phyloP scores from a whole-genome alignment of 1,140 invertebrate genomes.

The Lepidurus couesii region DNA sequence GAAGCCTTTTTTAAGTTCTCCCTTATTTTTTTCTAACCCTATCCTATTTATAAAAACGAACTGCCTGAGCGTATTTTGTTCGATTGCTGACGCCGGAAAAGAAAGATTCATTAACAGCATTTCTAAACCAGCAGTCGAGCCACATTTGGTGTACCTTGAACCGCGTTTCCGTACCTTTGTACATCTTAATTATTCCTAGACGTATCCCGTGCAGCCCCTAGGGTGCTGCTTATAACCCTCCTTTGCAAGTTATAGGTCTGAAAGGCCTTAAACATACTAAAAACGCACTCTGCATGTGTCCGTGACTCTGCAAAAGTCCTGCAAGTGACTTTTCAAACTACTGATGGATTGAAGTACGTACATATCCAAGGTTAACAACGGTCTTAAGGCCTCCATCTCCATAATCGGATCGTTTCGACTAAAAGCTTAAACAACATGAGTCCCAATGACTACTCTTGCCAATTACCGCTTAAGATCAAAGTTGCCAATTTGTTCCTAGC shows the following conservation, averaged over 20 bases:
- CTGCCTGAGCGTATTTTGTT: neutral
- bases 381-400: neutral
- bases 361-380: neutral
- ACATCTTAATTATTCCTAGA: conserved; percentile 11
- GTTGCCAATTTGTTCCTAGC: no score
- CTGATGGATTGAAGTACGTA: conserved; percentile 10
- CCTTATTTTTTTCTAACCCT: no score
- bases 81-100: neutral
- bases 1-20: no score
- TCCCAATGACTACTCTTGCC: no score
- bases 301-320: conserved; percentile 10
- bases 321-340: neutral
- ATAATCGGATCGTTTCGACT: neutral
- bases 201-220: neutral
- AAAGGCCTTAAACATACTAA: neutral
- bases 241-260: neutral
- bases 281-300: neutral
- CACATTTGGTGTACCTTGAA: conserved; percentile 8
- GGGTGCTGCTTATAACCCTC: neutral
- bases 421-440: neutral
- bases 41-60: no score
- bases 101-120: neutral
- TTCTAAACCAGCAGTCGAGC: neutral
- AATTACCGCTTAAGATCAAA: no score
- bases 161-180: neutral